phyloP scores from a whole-genome alignment of 2,888 invertebrate species.

The Eustalomyia histrio region DNA sequence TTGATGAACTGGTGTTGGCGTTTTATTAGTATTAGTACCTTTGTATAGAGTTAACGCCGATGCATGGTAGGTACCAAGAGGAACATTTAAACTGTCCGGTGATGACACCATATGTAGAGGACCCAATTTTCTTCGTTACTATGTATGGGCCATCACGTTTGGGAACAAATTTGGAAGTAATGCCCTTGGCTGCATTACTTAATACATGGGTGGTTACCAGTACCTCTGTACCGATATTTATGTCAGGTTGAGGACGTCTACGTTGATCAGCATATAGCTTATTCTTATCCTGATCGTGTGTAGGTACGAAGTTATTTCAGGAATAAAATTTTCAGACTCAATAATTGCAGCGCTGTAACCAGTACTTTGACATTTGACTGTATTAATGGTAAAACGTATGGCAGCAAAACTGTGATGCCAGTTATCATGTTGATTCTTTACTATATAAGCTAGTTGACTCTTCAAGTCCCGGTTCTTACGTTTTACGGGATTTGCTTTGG shows the following conservation, averaged over 20 bases:
- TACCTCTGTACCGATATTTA: constrained; percentile 67
- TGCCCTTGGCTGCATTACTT: constrained; percentile 64
- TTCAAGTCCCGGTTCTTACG: constrained; percentile 51
- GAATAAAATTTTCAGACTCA: constrained; percentile 70
- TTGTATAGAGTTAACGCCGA: constrained; percentile 41
- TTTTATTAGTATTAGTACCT: constrained; percentile 32
- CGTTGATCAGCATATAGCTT: constrained; percentile 46
- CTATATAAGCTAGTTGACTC: constrained; percentile 4
- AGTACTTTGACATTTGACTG: constrained; percentile 70
- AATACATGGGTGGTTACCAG: constrained; percentile 66
- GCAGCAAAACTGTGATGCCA: too few species aligned
- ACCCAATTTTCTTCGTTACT: too few species aligned
- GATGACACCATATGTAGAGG: constrained; percentile 58
- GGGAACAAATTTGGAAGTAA: constrained; percentile 70
- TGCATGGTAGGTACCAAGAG: constrained; percentile 52
- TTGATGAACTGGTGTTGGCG: constrained; percentile 44
- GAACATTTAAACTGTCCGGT: constrained; percentile 31
- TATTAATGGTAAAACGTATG: constrained; percentile 74
- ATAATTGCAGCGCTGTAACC: constrained; percentile 72
- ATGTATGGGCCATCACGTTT: constrained; percentile 72
- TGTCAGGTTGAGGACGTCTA: constrained; percentile 59
- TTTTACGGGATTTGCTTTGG: constrained; percentile 61
- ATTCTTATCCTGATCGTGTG: too few species aligned
- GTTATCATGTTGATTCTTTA: background rate
- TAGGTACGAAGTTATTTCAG: constrained; percentile 20